Evolutionary conservation across 2,113 vertebrate genomes (phyloP), one percentile per base, ranked within the genome.

Genomic region (Rhinolophus sinicus): DNA sequence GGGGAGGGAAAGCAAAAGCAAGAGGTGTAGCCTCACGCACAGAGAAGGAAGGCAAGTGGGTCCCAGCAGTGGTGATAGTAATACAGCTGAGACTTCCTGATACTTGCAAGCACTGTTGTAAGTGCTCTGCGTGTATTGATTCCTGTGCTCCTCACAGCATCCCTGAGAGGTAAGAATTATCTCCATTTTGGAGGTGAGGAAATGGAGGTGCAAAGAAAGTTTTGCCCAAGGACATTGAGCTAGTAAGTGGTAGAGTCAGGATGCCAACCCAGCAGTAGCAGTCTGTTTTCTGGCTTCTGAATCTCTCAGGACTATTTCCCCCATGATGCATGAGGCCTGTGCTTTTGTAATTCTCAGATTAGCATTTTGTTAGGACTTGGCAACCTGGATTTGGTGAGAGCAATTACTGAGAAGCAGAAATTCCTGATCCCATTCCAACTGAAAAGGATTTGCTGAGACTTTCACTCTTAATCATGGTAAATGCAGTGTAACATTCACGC

Each of bases 371-470:
- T 60, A 38, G n/a, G 76, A 84, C 38, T 18, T 60, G n/a, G 19
- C 47, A 56, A 40, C 64, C 21, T 80, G 76, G 70, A 50, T 75
- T 94, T 96, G 89, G 58, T 52, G 60, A 89, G 85, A 90, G 50
- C 35, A 19, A 2, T 67, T 94, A 81, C 67, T 26, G 18, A 50
- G 22, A 90, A 58, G 62, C 88, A 8, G 73, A 78, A 73, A 60
- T 89, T 93, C 81, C 52, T 93, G 56, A 52, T 85, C 87, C 19
- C 86, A 1, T 88, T 67, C 86, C 69, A 78, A 22, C 64, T 40
- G 44, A 2, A 65, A 65, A 38, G 38, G 14, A 64, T 94, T 90
- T 94, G n/a, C n/a, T 62, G 30, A 70, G 40, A 90, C 47, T 52
- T n/a, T 62, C 11, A 4, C 52, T 84, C 52, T 67, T 67, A 72